A percentile compares a stretch with the other conserved stretches of the same genome.
These are phyloP conservation scores for Xiphophorus birchmanni DNA, from an alignment of 2,797 vertebrate genomes.

Conservation along the genomic window DNA sequence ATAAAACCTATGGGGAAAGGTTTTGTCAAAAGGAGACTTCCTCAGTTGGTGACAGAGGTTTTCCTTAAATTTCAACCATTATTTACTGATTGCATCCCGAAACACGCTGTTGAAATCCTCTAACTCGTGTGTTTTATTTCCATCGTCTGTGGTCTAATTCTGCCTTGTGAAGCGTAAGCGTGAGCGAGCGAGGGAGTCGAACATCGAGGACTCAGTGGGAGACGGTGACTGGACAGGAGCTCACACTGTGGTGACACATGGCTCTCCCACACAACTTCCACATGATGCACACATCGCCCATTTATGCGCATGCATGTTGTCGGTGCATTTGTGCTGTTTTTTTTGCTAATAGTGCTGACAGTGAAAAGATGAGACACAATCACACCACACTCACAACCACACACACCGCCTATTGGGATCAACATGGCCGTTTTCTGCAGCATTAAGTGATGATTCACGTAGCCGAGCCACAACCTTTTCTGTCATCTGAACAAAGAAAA, in stretches of 20 bases:
- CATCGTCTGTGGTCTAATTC: constrained; percentile 14
- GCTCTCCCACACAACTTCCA: constrained; percentile 67
- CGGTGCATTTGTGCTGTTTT: constrained; percentile 30
- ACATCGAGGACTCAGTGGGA: constrained; percentile 50
- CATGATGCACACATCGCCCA: constrained; percentile 39
- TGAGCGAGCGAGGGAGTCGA: background rate
- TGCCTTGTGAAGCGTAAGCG: constrained; percentile 17
- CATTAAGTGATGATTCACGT: background rate
- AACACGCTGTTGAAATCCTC: constrained; percentile 25
- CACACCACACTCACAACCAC: background rate
- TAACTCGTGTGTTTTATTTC: constrained; percentile 15
- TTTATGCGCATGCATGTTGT: constrained; percentile 33
- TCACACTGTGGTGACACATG: constrained; percentile 80
- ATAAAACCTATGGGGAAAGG: background rate
- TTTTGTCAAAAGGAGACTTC: too few relatives aligned
- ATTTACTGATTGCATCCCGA: background rate
- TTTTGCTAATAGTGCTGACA: constrained; percentile 4
- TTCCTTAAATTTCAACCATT: background rate
- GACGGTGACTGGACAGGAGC: constrained; percentile 63
- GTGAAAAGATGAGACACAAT: constrained; percentile 9
- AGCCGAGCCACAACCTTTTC: background rate
- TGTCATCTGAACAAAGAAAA: background rate
- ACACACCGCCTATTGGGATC: too few relatives aligned
- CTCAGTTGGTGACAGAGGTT: background rate
- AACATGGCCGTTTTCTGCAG: background rate